A percentile compares a stretch with the other conserved stretches of the same genome.
These are phyloP conservation scores for Hecatera dysodea DNA, from an alignment of 2,888 invertebrate species.

Conservation along the genomic window DNA sequence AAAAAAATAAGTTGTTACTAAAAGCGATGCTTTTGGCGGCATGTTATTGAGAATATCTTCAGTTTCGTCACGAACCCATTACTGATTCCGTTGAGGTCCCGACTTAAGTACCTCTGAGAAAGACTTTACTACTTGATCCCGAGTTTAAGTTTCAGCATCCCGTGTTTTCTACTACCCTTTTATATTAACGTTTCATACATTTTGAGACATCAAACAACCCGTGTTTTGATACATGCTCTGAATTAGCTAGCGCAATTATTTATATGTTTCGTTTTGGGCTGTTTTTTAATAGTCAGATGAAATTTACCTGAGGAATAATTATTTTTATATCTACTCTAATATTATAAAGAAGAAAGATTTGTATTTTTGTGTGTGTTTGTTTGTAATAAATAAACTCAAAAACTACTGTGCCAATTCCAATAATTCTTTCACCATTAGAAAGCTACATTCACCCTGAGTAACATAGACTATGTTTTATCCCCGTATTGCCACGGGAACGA, in stretches of 20 bases:
- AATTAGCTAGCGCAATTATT: background rate
- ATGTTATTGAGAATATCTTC: slow-evolving; percentile 73
- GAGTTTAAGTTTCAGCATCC: slow-evolving; percentile 72
- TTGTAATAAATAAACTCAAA: too few relatives aligned
- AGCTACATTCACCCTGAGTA: too few relatives aligned
- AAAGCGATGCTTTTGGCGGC: slow-evolving; percentile 56
- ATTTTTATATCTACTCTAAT: too few relatives aligned
- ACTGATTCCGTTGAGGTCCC: slow-evolving; percentile 81
- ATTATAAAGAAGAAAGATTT: too few relatives aligned
- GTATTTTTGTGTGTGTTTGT: too few relatives aligned
- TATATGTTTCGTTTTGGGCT: background rate
- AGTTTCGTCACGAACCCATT: slow-evolving; percentile 85
- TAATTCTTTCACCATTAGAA: too few relatives aligned
- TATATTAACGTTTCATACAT: slow-evolving; percentile 53
- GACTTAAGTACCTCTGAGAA: slow-evolving; percentile 81
- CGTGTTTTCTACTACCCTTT: slow-evolving; percentile 52
- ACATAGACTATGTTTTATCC: too few relatives aligned
- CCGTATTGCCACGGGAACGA: too few relatives aligned
- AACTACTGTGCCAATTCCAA: too few relatives aligned
- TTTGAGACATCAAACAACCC: slow-evolving; percentile 39
- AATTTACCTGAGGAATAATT: too few relatives aligned
- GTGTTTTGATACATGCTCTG: slow-evolving; percentile 25
- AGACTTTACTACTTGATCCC: slow-evolving; percentile 80
- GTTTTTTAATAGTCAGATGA: too few relatives aligned
- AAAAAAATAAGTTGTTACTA: slow-evolving; percentile 62